Evolutionary conservation across 92 coral and sea anemone genomes (phyloP).

Genomic region (Blastomussa wellsi): DNA sequence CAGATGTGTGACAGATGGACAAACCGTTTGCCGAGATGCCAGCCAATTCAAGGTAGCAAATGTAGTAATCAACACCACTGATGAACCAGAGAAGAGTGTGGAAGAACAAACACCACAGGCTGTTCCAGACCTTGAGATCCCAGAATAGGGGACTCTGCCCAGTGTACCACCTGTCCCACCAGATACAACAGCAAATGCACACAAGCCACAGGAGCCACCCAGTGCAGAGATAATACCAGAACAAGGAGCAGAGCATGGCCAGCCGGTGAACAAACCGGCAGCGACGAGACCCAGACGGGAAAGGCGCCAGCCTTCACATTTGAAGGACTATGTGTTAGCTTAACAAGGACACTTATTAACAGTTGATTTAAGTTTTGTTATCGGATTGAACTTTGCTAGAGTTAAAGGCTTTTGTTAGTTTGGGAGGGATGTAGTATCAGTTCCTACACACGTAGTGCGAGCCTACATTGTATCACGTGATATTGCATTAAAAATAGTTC

Average conservation of each 20-base stretch:
- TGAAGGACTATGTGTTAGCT: constrained; percentile 12
- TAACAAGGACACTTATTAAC: neutral
- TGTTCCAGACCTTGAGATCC: constrained; percentile 17
- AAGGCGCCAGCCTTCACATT: neutral
- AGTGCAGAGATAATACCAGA: neutral
- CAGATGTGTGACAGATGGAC: constrained; percentile 48
- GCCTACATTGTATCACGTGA: no score
- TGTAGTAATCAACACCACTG: constrained; percentile 48
- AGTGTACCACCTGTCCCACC: neutral
- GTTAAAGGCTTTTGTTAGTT: neutral
- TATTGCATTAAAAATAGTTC: no score
- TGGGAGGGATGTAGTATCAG: no score
- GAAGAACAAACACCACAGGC: constrained; percentile 25
- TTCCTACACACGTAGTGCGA: no score
- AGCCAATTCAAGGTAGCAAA: constrained; percentile 56
- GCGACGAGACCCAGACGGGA: constrained; percentile 17
- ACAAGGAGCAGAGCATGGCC: constrained; percentile 12
- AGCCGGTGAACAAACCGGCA: neutral
- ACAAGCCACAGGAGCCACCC: constrained; percentile 1
- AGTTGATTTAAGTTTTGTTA: neutral
- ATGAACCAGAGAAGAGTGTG: constrained; percentile 26
- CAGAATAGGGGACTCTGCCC: constrained; percentile 5
- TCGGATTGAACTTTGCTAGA: neutral
- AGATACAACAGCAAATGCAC: constrained; percentile 11
- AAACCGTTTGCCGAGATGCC: constrained; percentile 49